A percentile compares a stretch with the other conserved stretches of the same genome.
These are phyloP conservation scores for Callochromis pleurospilus DNA, from an alignment of 2,113 vertebrate species.

Conservation along the genomic window DNA sequence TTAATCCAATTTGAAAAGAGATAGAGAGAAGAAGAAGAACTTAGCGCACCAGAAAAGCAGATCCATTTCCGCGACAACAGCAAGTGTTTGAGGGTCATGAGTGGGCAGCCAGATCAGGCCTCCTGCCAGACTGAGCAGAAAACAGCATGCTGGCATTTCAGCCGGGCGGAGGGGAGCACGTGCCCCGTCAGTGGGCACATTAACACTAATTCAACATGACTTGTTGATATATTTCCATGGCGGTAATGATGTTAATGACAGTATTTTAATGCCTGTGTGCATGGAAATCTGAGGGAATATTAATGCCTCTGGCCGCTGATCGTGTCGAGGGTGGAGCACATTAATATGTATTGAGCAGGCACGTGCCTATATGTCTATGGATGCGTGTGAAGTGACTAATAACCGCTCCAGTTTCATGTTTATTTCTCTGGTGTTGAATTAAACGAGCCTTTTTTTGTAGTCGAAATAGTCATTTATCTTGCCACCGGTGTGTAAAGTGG, in stretches of 20 bases:
- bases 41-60: slow-evolving; percentile 16
- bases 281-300: slow-evolving; percentile 49
- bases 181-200: slow-evolving; percentile 26
- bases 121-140: slow-evolving; percentile 47
- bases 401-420: background rate
- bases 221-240: slow-evolving; percentile 54
- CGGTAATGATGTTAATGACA: slow-evolving; percentile 52
- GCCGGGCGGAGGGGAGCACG: background rate
- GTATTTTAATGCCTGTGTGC: slow-evolving; percentile 39
- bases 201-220: slow-evolving; percentile 55
- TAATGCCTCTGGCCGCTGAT: slow-evolving; percentile 12
- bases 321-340: slow-evolving; percentile 7
- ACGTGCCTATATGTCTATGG: background rate
- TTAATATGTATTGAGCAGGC: slow-evolving; percentile 31
- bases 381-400: background rate
- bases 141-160: slow-evolving; percentile 56
- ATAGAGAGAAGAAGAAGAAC: background rate
- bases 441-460: background rate
- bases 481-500: background rate
- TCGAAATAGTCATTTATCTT: background rate
- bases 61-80: slow-evolving; percentile 56
- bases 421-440: background rate
- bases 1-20: slow-evolving; percentile 53
- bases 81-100: slow-evolving; percentile 52
- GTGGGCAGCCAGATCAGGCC: slow-evolving; percentile 37